Base-by-base conservation (phyloP, 2,888 invertebrate genomes). In the Microdon myrmicae region DNA sequence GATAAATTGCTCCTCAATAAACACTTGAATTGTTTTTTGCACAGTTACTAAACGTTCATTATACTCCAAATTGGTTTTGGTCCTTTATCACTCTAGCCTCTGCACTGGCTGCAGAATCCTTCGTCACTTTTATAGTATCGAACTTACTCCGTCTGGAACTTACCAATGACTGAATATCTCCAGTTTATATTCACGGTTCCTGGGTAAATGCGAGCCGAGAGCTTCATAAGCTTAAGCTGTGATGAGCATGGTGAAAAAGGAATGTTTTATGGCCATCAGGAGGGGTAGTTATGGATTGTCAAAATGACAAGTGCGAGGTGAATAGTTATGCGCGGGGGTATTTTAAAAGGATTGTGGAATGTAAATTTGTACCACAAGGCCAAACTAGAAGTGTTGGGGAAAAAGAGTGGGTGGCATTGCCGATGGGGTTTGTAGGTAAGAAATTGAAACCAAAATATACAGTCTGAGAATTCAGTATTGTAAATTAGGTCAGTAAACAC, bases 121-220 rank as follows among this genome's bases (percentile, higher is more conserved):
- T 48, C 43, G 14, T 10, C 9, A 8, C 12, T 45, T 45, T 35
- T 4, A n/a, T 34, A 43, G 37, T 61, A 49, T 39, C 53, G 47
- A 58, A 66, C 66, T 48, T 54, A 29, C 12, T 59, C 41, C 43
- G 20, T 34, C 44, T 10, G 59, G 44, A 59, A 51, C 66, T 66
- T 48, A 59, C 59, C 44, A 54, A 34, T 45, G 34, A 66, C 66
- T 66, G 66, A 66, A 48, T 43, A 25, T 39, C 48, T 39, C 47
- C 47, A 47, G 43, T 53, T 14, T n/a, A 5, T 38, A 22, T 32
- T 29, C 22, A 7, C 19, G 7, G 8, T 7, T 53, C 22, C 53
- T 37, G 9, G 19, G 28, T 55, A 45, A 29, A 39, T 49, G 14
- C 37, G 37, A 12, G 12, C 17, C 13, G 3, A 10, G n/a, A 51